Base-by-base conservation (phyloP, 2,113 vertebrate genomes). In the Vulpes vulpes region DNA sequence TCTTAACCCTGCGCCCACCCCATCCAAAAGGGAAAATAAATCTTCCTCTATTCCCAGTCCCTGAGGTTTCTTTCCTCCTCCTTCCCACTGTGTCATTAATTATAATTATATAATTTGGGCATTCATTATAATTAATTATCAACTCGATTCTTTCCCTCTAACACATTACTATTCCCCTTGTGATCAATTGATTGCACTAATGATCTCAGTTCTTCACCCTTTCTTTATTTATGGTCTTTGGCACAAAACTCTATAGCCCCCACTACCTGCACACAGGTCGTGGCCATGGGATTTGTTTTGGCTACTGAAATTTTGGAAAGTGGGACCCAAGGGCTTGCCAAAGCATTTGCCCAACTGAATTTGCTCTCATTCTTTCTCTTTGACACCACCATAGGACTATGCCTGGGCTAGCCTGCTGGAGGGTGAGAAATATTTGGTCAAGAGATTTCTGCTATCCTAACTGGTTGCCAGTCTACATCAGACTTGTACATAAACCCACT, bases 131-230 rank as follows among this genome's bases (percentile, higher is more conserved):
- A 85, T 51, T 76, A 64, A 43, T 43, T 16, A 49, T 16, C 79
- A 53, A 55, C 35, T 67, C 57, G 2, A 6, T 65, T 43, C 3
- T 83, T 32, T 55, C 38, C 65, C 19, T 59, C 11, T 27, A 25
- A 49, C 2, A 25, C 17, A 76, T 65, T 93, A 32, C 11, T 57
- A 76, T 80, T 65, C 62, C 15, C 89, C 17, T 10, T 85, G 32
- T 27, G 43, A 25, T 15, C 0, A 25, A 15, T 2, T 27, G 25
- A n/a, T 69, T 64, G 0, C 3, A 43, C 74, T 32, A 74, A n/a
- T 8, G 3, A 11, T 2, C 20, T 35, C n/a, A 12, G 1, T 87
- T 83, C 32, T 73, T 92, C 22, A 27, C 12, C 55, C 6, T 87
- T 32, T 82, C 17, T 64, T 0, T 19, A 59, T 11, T 5, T 79